A percentile compares a stretch with the other conserved stretches of the same genome.
Evolutionary conservation across 2,888 invertebrate genomes (phyloP).

Genomic region (Petrolisthes cinctipes): DNA sequence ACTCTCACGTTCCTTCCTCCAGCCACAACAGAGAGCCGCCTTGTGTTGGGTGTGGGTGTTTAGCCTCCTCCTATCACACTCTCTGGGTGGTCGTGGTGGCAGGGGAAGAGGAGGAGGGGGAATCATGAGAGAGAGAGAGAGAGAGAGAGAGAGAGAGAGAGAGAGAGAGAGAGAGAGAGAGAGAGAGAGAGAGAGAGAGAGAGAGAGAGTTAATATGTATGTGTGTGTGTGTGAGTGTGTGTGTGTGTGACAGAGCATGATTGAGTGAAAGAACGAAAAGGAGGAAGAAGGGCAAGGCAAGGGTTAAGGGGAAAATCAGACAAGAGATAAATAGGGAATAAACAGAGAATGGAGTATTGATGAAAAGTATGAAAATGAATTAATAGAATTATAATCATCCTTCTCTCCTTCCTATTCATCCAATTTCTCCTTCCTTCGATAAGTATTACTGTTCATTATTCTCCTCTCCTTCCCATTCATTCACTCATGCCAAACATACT

Average conservation of each 20-base stretch:
- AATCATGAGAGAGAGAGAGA: neutral
- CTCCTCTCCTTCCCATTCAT: neutral
- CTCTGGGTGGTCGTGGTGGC: slow-evolving; percentile 11
- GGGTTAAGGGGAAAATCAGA: neutral
- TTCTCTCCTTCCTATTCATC: too few species aligned
- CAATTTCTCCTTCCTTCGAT: neutral
- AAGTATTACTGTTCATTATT: neutral
- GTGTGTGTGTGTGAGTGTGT: slow-evolving; percentile 1
- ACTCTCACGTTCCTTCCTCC: neutral
- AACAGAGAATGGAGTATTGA: too few species aligned
- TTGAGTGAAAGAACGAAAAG: neutral
- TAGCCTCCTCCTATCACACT: slow-evolving; percentile 5
- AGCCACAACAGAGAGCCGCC: slow-evolving; percentile 16
- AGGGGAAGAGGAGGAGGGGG: neutral
- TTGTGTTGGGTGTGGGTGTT: slow-evolving; percentile 32
- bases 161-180: neutral
- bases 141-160: neutral
- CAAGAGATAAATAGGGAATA: too few species aligned
- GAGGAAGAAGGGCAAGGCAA: neutral
- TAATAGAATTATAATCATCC: too few species aligned
- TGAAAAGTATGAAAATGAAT: too few species aligned
- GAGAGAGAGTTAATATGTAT: neutral
- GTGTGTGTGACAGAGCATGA: slow-evolving; percentile 15
- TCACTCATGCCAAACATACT: neutral
- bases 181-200: neutral